Evolutionary conservation across 2,113 vertebrate genomes (phyloP).

Genomic region (Coptodon rendalli): DNA sequence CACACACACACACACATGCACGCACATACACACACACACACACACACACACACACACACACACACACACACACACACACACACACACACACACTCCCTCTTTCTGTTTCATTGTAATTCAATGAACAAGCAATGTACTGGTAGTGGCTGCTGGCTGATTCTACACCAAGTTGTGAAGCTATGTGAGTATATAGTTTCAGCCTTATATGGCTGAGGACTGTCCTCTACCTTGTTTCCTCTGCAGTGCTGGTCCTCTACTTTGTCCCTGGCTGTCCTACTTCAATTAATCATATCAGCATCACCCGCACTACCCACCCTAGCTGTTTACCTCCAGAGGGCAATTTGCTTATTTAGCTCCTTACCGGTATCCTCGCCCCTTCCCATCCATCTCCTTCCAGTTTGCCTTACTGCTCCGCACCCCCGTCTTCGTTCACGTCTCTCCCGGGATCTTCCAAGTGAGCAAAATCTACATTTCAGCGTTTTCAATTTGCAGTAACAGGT

Average conservation of each 20-base stretch:
- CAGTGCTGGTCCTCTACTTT: conserved; percentile 44
- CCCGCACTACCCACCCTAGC: conserved; percentile 17
- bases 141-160: conserved; percentile 33
- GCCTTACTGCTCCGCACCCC: not conserved
- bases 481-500: not conserved
- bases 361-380: conserved; percentile 8
- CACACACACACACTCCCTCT: not conserved
- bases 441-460: not conserved
- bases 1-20: not conserved
- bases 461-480: not conserved
- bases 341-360: conserved; percentile 60
- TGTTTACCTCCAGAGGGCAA: conserved; percentile 64
- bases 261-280: conserved; percentile 69
- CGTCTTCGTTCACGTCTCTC: not conserved
- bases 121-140: conserved; percentile 42
- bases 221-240: conserved; percentile 59
- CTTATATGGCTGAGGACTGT: conserved; percentile 45
- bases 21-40: not conserved
- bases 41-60: no score
- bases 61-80: no score
- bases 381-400: conserved; percentile 32
- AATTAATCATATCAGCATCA: conserved; percentile 70
- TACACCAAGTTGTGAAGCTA: conserved; percentile 36
- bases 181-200: conserved; percentile 37
- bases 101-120: conserved; percentile 53